Percentiles rank a stretch among this genome's conserved stretches.
Conservation (phyloP, 2,888 invertebrate genomes). For the Harpalus rubripes region DNA sequence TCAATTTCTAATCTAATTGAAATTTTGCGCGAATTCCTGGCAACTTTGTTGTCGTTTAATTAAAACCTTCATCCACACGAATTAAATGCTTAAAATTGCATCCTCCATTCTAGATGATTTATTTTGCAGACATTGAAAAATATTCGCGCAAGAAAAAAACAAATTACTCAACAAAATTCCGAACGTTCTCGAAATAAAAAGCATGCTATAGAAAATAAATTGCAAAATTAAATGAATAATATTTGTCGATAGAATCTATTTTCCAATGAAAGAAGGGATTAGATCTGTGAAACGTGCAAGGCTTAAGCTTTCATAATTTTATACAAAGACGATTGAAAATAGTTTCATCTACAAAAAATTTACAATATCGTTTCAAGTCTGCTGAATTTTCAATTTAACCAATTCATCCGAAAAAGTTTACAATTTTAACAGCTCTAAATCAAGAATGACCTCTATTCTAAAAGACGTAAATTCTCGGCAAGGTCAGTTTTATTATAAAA, state of each 20-base stretch:
- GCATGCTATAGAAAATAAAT: constrained; percentile 35
- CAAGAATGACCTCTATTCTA: no score
- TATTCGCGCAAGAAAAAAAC: constrained; percentile 34
- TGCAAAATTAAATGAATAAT: constrained; percentile 31
- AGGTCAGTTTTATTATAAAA: no score
- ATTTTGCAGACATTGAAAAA: constrained; percentile 36
- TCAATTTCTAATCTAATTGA: background rate
- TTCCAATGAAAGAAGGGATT: constrained; percentile 45
- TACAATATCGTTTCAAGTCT: background rate
- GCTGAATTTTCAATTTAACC: background rate
- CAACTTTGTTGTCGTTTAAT: constrained; percentile 27
- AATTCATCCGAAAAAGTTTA: background rate
- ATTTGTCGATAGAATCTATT: constrained; percentile 14
- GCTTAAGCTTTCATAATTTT: background rate
- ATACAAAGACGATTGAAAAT: background rate
- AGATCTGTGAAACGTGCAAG: background rate
- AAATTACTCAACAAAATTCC: constrained; percentile 23
- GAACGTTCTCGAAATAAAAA: constrained; percentile 34
- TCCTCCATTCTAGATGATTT: constrained; percentile 28
- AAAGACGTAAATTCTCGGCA: no score
- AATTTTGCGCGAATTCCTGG: constrained; percentile 24
- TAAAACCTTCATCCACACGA: constrained; percentile 30
- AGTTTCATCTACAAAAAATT: background rate
- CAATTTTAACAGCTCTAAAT: background rate
- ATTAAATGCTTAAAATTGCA: constrained; percentile 48